Base-by-base conservation (phyloP, 2,888 invertebrate species). In the Eupeodes latifasciatus region DNA sequence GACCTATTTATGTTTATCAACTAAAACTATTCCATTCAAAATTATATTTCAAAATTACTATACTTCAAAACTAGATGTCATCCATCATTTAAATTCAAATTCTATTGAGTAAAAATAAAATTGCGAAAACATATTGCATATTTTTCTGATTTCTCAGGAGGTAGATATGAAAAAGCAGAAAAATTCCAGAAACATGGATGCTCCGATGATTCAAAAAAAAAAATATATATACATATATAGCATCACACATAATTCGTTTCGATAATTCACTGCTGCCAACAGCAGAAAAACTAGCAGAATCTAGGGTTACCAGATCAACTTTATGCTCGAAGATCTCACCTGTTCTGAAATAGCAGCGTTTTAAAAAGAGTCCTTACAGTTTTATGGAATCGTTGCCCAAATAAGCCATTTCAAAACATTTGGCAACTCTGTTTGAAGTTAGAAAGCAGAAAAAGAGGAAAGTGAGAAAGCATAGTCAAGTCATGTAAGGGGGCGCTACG, bases 221-320 rank as follows among this genome's bases (percentile, higher is more conserved):
- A 2, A 2, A n/a, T n/a, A n/a, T n/a, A n/a, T n/a, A n/a, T n/a
- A 40, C 16, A 69, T 71, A 72, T 84, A 87, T 74, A 77, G 77
- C 80, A 77, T 87, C 80, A 81, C 80, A 77, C 83, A 83, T 87
- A 87, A 87, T 87, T 87, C 83, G 87, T 87, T 82, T 87, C 80
- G 69, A 80, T 87, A 83, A 83, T 83, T 77, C 79, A 86, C 80
- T 51, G 75, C 80, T 51, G 75, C 62, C 76, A 69, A 51, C 69
- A 78, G 74, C 78, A 69, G 69, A 27, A 75, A 62, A 6, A 66
- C 19, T 27, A n/a, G 16, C 19, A 47, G 4, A 10, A 67, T 5
- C 36, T 10, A 62, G 62, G 16, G 40, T 62, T 62, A 40, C 62
- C 62, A 62, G 0, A n/a, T 1, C 2, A 14, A 5, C 0, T 1